Evolutionary conservation across 2,888 invertebrate genomes (phyloP), one percentile per base, ranked within the genome.

Genomic region (Mimas tiliae): DNA sequence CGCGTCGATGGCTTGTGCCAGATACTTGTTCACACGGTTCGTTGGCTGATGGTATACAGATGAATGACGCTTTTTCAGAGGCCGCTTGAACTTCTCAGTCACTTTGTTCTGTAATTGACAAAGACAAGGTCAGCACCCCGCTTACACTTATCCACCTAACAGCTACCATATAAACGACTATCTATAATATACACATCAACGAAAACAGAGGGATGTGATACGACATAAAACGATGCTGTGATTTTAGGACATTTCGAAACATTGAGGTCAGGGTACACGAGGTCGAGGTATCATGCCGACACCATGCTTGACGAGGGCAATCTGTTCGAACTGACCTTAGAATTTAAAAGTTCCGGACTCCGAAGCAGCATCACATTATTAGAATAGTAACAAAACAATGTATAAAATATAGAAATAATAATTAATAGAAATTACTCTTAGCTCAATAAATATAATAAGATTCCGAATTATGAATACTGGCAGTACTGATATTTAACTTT

Each of bases 1-100:
- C 45, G 98, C 98, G 85, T 97, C 97, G 77, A 98, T 98, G 42
- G 98, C 98, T 90, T 98, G 97, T 69, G 97, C 97, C 79, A 98
- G 94, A 91, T 97, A 98, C 87, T 98, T 98, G 94, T 98, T 98
- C 68, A 98, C 98, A 74, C 98, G 95, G 91, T 98, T 98, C 48
- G 97, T 97, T 47, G 98, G 97, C 90, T 97, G 97, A 91, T 97
- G 97, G 89, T 97, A 97, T 72, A 97, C 96, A 85, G 96, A 96
- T 75, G 97, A 97, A 89, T 97, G 97, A 77, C 97, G 95, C 93
- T 98, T 97, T 90, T 97, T 97, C 90, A 97, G 96, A 65, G 97
- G 97, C 82, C 97, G 95, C 92, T 97, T 97, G 87, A 97, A 96
- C 88, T 97, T 96, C 89, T 98, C 97, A 70, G 97, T 97, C 74